These are phyloP conservation scores for Lepidonotus clava DNA, from an alignment of 2,888 invertebrate genomes.

Conservation along the genomic window DNA sequence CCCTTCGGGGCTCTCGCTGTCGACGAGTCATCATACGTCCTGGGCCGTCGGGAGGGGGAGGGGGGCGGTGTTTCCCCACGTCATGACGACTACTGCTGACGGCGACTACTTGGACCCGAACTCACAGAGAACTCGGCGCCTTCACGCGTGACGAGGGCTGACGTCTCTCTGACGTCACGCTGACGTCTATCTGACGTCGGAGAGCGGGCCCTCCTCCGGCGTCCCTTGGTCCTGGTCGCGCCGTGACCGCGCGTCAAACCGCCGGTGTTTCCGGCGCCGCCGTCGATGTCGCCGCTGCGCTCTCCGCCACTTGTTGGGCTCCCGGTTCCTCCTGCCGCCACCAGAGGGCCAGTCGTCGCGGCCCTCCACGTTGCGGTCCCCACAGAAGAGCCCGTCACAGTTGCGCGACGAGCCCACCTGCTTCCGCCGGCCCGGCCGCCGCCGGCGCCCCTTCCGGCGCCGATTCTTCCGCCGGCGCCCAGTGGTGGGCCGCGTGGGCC, in stretches of 20 bases:
- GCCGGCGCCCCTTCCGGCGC: background rate
- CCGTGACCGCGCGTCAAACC: background rate
- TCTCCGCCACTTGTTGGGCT: background rate
- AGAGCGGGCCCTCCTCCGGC: background rate
- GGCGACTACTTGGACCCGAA: background rate
- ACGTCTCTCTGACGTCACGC: slow-evolving; percentile 13
- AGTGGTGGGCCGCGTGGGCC: background rate
- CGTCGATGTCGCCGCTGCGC: background rate
- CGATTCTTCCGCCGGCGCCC: background rate
- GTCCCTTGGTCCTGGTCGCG: background rate
- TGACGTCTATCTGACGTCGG: slow-evolving; percentile 18
- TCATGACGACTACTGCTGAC: background rate
- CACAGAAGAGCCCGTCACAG: too few relatives aligned
- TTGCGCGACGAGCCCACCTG: background rate
- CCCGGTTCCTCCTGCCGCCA: background rate
- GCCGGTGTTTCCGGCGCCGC: background rate
- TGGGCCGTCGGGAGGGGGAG: background rate
- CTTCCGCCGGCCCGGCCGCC: background rate
- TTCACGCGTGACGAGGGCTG: too few relatives aligned
- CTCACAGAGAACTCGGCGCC: background rate
- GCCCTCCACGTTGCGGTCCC: too few relatives aligned
- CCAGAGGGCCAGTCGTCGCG: too few relatives aligned
- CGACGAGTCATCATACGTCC: background rate
- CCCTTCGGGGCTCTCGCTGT: slow-evolving; percentile 1
- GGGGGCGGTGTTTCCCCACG: background rate